A percentile compares a stretch with the other conserved stretches of the same genome.
These are phyloP conservation scores for Malaclemys terrapin DNA, from an alignment of 2,113 vertebrate species.

Conservation along the genomic window DNA sequence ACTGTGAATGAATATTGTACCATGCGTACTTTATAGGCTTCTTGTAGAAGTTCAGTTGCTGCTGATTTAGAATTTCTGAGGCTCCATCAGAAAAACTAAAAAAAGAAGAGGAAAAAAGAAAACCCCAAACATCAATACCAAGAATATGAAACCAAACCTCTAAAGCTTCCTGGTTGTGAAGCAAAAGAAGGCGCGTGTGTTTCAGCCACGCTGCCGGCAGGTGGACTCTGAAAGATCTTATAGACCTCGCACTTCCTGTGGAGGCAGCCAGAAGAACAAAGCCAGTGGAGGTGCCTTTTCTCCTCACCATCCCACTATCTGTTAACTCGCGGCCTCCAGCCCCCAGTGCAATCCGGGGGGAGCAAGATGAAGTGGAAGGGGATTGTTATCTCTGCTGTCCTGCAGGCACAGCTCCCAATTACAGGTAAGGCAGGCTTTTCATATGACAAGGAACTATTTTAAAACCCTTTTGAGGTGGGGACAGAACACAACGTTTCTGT, in stretches of 20 bases:
- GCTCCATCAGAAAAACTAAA: not conserved
- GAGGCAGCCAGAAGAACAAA: conserved; percentile 19
- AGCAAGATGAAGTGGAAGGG: conserved; percentile 66
- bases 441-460: accelerated
- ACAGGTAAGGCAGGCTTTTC: conserved; percentile 64
- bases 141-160: conserved; percentile 52
- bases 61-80: not conserved
- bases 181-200: conserved; percentile 45
- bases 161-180: conserved; percentile 52
- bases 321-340: not conserved
- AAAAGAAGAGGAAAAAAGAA: not conserved
- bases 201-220: not conserved
- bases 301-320: not conserved
- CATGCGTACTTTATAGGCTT: not conserved
- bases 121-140: not conserved
- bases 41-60: not conserved
- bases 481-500: not conserved
- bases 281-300: not conserved
- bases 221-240: conserved; percentile 55
- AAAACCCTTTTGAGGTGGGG: not conserved
- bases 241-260: conserved; percentile 77
- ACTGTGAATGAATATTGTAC: not conserved
- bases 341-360: accelerated
- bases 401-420: conserved; percentile 55
- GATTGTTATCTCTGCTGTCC: accelerated